These are phyloP conservation scores for Hirtodrosophila cameraria DNA, from an alignment of 2,888 invertebrate genomes.

Conservation along the genomic window DNA sequence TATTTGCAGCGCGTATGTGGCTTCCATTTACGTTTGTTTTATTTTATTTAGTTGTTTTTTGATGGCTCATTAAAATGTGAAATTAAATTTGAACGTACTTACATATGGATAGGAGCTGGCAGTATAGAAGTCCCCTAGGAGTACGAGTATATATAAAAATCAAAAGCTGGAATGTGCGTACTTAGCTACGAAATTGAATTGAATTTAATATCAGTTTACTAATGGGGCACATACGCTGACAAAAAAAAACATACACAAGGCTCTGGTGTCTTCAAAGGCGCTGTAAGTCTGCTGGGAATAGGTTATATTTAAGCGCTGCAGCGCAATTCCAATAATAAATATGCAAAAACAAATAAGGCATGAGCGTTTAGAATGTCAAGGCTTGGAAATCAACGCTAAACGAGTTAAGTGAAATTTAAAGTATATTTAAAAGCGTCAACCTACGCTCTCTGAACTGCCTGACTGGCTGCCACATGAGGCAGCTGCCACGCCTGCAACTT, in stretches of 20 bases:
- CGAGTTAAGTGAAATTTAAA: slow-evolving; percentile 78
- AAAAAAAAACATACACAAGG: slow-evolving; percentile 1
- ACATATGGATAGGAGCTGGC: slow-evolving; percentile 37
- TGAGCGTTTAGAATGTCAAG: slow-evolving; percentile 53
- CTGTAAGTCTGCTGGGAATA: not conserved
- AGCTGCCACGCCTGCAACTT: not conserved
- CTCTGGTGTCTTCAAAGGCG: slow-evolving; percentile 11
- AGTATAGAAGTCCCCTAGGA: no score
- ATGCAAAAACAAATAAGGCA: slow-evolving; percentile 68
- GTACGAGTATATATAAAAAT: no score
- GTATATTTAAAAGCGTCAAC: slow-evolving; percentile 67
- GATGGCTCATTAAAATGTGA: slow-evolving; percentile 77
- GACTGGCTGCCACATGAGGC: slow-evolving; percentile 6
- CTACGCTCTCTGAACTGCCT: slow-evolving; percentile 3
- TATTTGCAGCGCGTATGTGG: slow-evolving; percentile 19
- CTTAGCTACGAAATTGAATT: slow-evolving; percentile 60
- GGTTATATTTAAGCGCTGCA: slow-evolving; percentile 2
- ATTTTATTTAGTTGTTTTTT: slow-evolving; percentile 45
- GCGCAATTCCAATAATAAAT: slow-evolving; percentile 45
- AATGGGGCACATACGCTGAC: slow-evolving; percentile 49
- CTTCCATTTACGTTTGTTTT: slow-evolving; percentile 50
- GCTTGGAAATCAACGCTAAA: slow-evolving; percentile 71
- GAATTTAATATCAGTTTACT: slow-evolving; percentile 77
- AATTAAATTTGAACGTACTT: slow-evolving; percentile 63
- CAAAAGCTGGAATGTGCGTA: slow-evolving; percentile 13